Conservation (phyloP, 2,888 invertebrate genomes). For the Iselma pallidipennis region DNA sequence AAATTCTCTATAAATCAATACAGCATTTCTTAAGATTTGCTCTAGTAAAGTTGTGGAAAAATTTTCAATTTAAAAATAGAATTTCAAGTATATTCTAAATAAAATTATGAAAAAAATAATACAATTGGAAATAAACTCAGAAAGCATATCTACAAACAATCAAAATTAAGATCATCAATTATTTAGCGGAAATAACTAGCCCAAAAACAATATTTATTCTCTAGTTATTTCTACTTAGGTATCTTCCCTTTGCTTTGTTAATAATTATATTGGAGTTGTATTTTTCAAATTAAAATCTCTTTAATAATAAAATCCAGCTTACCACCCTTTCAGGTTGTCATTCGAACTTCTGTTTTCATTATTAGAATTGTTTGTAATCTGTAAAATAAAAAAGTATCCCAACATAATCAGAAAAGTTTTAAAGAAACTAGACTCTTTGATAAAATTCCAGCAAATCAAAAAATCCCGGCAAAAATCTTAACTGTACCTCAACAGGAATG, state of each 20-base stretch:
- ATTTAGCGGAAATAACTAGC: not conserved
- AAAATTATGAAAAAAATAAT: no score
- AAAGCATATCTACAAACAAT: not conserved
- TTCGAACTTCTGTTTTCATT: not conserved
- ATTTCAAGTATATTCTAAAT: no score
- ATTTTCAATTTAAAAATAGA: not conserved
- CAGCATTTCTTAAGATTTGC: not conserved
- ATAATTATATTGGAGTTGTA: not conserved
- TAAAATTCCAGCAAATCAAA: no score
- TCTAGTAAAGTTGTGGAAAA: not conserved
- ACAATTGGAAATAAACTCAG: not conserved
- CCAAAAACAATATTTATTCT: not conserved
- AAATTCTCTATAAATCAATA: not conserved
- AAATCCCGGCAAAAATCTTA: no score
- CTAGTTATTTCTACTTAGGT: not conserved
- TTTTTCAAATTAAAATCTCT: no score
- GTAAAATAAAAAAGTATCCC: not conserved
- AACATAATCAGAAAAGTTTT: no score
- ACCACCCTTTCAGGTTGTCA: not conserved
- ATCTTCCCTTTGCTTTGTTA: not conserved
- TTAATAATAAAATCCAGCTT: no score
- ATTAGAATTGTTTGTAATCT: not conserved
- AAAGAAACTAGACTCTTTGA: no score
- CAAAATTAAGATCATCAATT: not conserved
- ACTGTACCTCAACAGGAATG: no score